Percentiles rank a stretch among this genome's conserved stretches.
Conservation (phyloP, 2,113 vertebrate genomes). For the Melanostigma gelatinosum region DNA sequence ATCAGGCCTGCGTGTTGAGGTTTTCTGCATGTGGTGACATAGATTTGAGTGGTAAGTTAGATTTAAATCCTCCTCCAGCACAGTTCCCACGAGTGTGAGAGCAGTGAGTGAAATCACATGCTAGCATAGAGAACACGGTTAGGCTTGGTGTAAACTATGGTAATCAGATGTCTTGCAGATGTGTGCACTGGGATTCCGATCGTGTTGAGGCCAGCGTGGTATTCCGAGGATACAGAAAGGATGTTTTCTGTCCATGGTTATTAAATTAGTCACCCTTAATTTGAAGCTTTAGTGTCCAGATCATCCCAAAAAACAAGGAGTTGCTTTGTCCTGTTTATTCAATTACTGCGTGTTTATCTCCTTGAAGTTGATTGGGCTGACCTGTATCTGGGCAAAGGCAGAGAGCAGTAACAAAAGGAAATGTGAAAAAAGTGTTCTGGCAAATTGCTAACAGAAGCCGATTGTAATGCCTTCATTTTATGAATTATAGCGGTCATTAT, state of each 20-base stretch:
- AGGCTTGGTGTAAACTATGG: constrained; percentile 32
- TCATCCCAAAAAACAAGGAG: constrained; percentile 32
- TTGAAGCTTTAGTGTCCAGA: constrained; percentile 4
- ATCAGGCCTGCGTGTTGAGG: constrained; percentile 16
- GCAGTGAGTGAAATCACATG: constrained; percentile 52
- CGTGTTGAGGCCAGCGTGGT: constrained; percentile 19
- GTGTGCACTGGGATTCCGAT: constrained; percentile 39
- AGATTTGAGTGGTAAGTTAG: constrained; percentile 44
- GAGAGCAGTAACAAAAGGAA: background rate
- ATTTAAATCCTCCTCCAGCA: constrained; percentile 51
- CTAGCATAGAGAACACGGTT: constrained; percentile 51
- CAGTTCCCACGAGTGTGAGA: constrained; percentile 57
- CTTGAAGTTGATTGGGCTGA: background rate
- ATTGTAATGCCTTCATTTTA: background rate
- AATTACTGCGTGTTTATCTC: background rate
- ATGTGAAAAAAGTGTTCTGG: background rate
- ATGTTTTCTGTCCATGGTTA: constrained; percentile 37
- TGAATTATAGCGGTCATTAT: background rate
- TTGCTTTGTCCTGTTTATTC: constrained; percentile 34
- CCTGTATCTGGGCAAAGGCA: background rate
- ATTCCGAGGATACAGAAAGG: constrained; percentile 1
- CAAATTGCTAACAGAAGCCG: background rate
- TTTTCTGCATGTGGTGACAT: constrained; percentile 49
- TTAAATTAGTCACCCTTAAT: constrained; percentile 48
- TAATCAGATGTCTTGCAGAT: constrained; percentile 46